Base-by-base conservation (phyloP, 2,888 invertebrate genomes). In the Sialis lutaria region DNA sequence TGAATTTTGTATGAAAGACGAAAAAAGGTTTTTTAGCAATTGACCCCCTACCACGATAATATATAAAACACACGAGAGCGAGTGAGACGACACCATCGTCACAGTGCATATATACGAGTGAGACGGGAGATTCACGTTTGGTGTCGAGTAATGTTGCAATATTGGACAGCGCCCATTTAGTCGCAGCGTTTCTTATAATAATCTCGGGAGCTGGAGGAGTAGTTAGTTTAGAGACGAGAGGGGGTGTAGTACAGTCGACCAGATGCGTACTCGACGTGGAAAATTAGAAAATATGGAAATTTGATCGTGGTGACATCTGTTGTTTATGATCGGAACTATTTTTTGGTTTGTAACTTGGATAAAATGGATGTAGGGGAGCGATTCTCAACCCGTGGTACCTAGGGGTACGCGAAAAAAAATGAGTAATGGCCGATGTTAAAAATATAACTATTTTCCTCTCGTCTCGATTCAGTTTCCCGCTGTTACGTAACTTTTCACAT, bases 1-100 rank as follows among this genome's bases (percentile, higher is more conserved):
- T 60, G 62, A 63, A 62, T 62, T 63, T 62, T 62, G 62, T 62
- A 62, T 62, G 62, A 62, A 63, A 61, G 60, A 60, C 57, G 61
- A 62, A 62, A 63, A 61, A 62, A 61, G 60, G 60, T 61, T 63
- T 62, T 59, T 62, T 58, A 61, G 61, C 62, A 61, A 62, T 61
- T 61, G 61, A 59, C 60, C 61, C 60, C 62, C 61, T 59, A 59
- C 62, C 56, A 59, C 56, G 57, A 52, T 58, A 58, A 62, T 60
- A 60, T 61, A 61, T 60, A 57, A 59, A 57, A 40, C 12, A 12
- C 40, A 46, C 10, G 40, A 6, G 46, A 10, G 39, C 30, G 31
- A 46, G 22, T 10, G 33, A 46, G 46, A 31, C 8, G 7, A 10
- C 12, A 9, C 9, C n/a, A n/a, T n/a, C n/a, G n/a, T n/a, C n/a